These are phyloP conservation scores for Tetramorium bicarinatum DNA, from an alignment of 2,888 invertebrate species.

Conservation along the genomic window DNA sequence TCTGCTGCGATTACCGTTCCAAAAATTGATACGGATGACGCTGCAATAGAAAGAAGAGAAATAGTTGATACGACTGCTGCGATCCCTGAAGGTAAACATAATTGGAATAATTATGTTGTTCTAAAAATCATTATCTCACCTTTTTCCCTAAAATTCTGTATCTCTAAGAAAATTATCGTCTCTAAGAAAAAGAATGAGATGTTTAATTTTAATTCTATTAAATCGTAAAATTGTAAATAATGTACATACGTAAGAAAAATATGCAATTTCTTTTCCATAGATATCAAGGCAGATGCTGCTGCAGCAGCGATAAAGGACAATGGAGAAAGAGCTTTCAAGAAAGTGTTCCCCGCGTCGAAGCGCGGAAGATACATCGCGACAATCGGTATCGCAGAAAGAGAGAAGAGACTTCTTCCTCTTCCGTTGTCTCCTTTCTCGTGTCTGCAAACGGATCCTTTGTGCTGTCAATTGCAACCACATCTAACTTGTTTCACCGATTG, in stretches of 20 bases:
- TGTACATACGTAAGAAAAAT: conserved; percentile 19
- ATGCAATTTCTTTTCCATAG: conserved; percentile 18
- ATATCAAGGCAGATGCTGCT: conserved; percentile 8
- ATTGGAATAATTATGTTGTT: neutral
- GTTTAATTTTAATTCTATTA: conserved; percentile 14
- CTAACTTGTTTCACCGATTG: conserved; percentile 48
- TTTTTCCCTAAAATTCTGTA: conserved; percentile 8
- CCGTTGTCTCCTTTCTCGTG: neutral
- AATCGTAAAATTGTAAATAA: conserved; percentile 1
- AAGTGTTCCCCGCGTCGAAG: conserved; percentile 37
- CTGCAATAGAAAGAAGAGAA: no score
- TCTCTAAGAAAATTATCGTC: neutral
- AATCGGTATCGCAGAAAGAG: conserved; percentile 13
- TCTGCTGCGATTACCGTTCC: no score
- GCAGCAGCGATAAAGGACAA: conserved; percentile 41
- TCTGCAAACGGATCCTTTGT: conserved; percentile 38
- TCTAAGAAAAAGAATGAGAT: neutral
- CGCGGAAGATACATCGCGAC: conserved; percentile 33
- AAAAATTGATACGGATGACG: no score
- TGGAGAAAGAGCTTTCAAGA: conserved; percentile 16
- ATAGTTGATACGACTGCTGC: no score
- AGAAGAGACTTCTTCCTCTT: conserved; percentile 19
- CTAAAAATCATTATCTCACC: neutral
- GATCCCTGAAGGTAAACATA: neutral
- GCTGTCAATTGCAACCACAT: conserved; percentile 34